Percentiles rank a stretch among this genome's conserved stretches.
Evolutionary conservation across 2,113 vertebrate species (phyloP).

Genomic region (Chloropsis cyanopogon): DNA sequence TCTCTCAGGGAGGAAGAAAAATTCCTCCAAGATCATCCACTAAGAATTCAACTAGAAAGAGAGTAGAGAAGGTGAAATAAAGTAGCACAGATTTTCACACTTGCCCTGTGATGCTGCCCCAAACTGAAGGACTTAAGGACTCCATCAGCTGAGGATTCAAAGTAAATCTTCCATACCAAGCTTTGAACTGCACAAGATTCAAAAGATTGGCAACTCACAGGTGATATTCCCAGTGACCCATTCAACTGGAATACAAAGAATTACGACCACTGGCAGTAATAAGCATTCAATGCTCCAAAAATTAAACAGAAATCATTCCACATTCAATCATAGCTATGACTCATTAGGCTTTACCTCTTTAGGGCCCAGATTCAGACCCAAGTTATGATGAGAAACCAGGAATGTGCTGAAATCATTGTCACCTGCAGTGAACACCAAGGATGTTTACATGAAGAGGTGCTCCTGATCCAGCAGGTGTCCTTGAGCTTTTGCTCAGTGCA

Average conservation of each 20-base stretch:
- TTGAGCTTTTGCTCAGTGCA: not conserved
- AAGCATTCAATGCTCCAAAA: not conserved
- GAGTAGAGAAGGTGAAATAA: not conserved
- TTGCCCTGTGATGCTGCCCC: not conserved
- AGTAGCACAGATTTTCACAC: not conserved
- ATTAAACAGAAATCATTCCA: not conserved
- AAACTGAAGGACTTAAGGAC: not conserved
- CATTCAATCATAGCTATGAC: slow-evolving; percentile 8
- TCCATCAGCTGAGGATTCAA: not conserved
- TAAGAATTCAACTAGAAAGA: not conserved
- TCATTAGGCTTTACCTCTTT: not conserved
- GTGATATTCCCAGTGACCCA: not conserved
- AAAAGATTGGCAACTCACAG: not conserved
- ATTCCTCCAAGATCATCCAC: not conserved
- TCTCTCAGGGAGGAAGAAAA: not conserved
- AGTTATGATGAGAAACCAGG: not conserved
- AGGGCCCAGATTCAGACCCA: not conserved
- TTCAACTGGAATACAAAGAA: slow-evolving; percentile 12
- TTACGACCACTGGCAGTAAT: not conserved
- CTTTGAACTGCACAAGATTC: not conserved
- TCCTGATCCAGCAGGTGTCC: not conserved
- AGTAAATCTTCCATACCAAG: not conserved
- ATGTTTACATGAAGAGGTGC: not conserved
- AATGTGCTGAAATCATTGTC: not conserved
- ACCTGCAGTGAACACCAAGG: not conserved